Evolutionary conservation across 2,888 invertebrate genomes (phyloP).

Genomic region (Ectobius pallidus): DNA sequence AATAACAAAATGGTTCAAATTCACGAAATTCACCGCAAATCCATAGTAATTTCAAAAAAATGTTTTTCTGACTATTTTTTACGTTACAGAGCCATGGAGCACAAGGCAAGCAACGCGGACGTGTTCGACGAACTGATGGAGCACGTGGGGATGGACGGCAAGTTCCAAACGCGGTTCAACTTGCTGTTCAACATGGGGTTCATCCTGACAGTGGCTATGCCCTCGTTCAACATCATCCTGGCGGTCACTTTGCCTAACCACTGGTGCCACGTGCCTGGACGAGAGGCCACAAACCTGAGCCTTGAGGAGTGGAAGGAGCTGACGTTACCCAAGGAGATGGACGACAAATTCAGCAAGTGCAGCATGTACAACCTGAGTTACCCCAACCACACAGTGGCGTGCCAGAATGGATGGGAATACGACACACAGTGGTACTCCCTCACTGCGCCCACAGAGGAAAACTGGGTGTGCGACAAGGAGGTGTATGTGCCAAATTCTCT

Average conservation of each 20-base stretch:
- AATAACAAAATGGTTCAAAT: too few relatives aligned
- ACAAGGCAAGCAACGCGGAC: neutral
- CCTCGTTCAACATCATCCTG: slow-evolving; percentile 61
- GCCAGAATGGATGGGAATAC: slow-evolving; percentile 61
- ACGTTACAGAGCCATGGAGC: slow-evolving; percentile 24
- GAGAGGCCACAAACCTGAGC: slow-evolving; percentile 56
- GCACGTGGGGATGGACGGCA: slow-evolving; percentile 33
- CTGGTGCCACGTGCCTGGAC: slow-evolving; percentile 63
- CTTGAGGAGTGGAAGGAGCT: slow-evolving; percentile 59
- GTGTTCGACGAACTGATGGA: slow-evolving; percentile 36
- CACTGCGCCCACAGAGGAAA: slow-evolving; percentile 59
- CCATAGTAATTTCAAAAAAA: too few relatives aligned
- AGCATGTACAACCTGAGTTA: neutral
- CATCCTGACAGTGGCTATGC: slow-evolving; percentile 57
- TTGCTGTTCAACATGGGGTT: slow-evolving; percentile 58
- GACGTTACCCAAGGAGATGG: slow-evolving; percentile 55
- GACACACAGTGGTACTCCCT: slow-evolving; percentile 60
- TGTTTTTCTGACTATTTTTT: too few relatives aligned
- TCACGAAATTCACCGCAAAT: too few relatives aligned
- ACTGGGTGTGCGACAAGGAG: slow-evolving; percentile 64
- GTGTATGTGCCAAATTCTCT: slow-evolving; percentile 62
- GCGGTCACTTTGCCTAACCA: slow-evolving; percentile 63
- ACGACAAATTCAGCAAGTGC: neutral
- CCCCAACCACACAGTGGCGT: neutral
- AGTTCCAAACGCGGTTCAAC: slow-evolving; percentile 60